phyloP scores from a whole-genome alignment of 2,113 vertebrate species.

The Serilophus lunatus region DNA sequence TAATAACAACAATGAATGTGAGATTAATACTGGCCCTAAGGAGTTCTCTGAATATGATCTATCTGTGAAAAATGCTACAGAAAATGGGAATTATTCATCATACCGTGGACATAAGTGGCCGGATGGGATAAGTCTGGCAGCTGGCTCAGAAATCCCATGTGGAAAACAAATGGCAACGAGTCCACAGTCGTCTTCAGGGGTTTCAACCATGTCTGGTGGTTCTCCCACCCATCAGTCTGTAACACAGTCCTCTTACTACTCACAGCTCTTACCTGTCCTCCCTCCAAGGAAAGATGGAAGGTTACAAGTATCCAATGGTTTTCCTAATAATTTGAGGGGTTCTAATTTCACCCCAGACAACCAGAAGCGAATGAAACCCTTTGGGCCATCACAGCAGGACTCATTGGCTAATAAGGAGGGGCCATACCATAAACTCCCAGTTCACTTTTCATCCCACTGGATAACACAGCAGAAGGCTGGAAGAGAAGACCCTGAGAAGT shows the following conservation, averaged over 20 bases:
- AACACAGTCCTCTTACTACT: background rate
- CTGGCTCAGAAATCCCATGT: background rate
- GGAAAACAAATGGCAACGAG: background rate
- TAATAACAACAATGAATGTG: background rate
- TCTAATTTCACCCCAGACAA: background rate
- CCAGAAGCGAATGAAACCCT: background rate
- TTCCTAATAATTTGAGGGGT: background rate
- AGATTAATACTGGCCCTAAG: background rate
- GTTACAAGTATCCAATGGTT: background rate
- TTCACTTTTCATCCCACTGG: background rate
- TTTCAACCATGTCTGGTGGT: background rate
- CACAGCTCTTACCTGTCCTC: background rate
- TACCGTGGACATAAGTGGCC: background rate
- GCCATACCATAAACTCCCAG: background rate
- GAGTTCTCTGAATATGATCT: constrained; percentile 15
- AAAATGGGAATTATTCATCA: background rate
- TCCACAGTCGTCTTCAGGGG: background rate
- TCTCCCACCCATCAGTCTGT: constrained; percentile 7
- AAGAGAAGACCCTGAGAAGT: background rate
- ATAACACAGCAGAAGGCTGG: background rate
- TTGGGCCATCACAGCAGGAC: background rate
- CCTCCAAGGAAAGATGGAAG: constrained; percentile 10
- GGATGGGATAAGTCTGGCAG: background rate
- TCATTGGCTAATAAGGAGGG: background rate
- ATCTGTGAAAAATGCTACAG: background rate